Evolutionary conservation across 1,140 invertebrate species (phyloP).

Genomic region (Drosophila sulfurigaster): DNA sequence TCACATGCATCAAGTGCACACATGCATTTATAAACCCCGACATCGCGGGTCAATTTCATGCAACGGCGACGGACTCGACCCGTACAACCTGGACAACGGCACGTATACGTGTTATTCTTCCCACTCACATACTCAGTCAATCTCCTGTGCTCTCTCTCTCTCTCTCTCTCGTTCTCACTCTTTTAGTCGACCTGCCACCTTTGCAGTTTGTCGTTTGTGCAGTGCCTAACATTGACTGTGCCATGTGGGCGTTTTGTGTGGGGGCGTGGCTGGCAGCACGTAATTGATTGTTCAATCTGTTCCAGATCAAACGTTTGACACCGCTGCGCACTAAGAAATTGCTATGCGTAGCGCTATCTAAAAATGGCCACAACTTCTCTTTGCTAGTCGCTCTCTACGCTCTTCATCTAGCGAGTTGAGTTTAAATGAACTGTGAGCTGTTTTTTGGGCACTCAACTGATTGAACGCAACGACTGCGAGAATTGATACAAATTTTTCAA

Average conservation of each 20-base stretch:
- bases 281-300: conserved; percentile 83
- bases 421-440: conserved; percentile 77
- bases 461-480: conserved; percentile 45
- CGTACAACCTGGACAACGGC: conserved; percentile 68
- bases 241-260: conserved; percentile 6
- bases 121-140: not conserved
- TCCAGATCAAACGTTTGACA: conserved; percentile 73
- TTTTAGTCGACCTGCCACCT: conserved; percentile 15
- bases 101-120: conserved; percentile 75
- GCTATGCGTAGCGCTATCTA: conserved; percentile 66
- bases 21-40: conserved; percentile 72
- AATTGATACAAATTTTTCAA: conserved; percentile 33
- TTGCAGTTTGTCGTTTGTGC: conserved; percentile 43
- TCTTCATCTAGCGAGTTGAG: not conserved
- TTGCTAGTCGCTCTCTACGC: not conserved
- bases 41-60: conserved; percentile 81
- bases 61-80: conserved; percentile 57
- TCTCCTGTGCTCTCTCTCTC: not conserved
- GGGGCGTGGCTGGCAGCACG: conserved; percentile 73
- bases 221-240: conserved; percentile 1
- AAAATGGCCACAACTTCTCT: conserved; percentile 41
- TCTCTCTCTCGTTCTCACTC: not conserved
- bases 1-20: conserved; percentile 62
- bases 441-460: conserved; percentile 66
- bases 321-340: conserved; percentile 55